Base-by-base conservation (phyloP, 2,888 invertebrate species). In the Rapana venosa region DNA sequence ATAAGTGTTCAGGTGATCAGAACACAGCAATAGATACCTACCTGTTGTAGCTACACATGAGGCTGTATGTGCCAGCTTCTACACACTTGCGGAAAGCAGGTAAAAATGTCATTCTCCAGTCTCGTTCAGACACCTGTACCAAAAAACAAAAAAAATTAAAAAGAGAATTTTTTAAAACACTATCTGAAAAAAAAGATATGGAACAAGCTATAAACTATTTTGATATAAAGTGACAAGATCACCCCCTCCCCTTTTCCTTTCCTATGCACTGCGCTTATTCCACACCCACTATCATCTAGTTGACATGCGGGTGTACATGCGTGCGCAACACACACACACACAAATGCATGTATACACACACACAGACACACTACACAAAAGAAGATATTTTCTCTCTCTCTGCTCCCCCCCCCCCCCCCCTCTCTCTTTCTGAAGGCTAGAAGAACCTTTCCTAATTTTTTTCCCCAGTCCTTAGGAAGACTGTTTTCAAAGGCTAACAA, bases 21-120 rank as follows among this genome's bases (percentile, higher is more conserved):
- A 77, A 30, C 77, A n/a, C 11, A 77, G n/a, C 13, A 30, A 13
- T 77, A 8, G 32, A 13, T 20, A n/a, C 15, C 22, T 86, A 95
- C 95, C 94, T 94, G 93, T 95, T 96, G 90, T 95, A 96, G 90
- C 95, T 95, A 92, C 96, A 96, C 95, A 96, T 96, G n/a, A 95
- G 89, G 79, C 95, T 95, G 92, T 93, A 94, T 0, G 95, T 93
- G 2, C 96, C 95, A 6, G 95, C 95, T 47, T 94, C 92, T 6
- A 95, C 94, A 92, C 95, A 96, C 87, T 91, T 90, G 86, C 93
- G 92, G 89, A 96, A 95, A 20, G 93, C 94, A 61, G 96, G 95
- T 56, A 96, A 92, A 92, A 94, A 96, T 8, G 95, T 95, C 91
- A 94, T 92, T 32, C 93, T 90, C 94, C 93, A 95, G 90, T 96